A percentile compares a stretch with the other conserved stretches of the same genome.
phyloP scores from a whole-genome alignment of 2,888 invertebrate genomes.

The Cistogaster globosa region DNA sequence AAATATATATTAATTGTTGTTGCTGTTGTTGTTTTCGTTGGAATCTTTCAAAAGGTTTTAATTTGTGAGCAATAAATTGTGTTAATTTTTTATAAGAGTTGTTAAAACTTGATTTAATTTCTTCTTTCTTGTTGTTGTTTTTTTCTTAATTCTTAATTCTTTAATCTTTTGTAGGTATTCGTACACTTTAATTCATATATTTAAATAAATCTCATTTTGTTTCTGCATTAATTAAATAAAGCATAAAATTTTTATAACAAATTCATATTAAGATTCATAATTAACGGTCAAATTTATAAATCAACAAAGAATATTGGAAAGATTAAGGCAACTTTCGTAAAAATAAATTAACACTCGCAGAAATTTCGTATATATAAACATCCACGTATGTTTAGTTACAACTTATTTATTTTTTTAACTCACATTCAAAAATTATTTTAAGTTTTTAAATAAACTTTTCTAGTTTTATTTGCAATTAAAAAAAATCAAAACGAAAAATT shows the following conservation, averaged over 20 bases:
- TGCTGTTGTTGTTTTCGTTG: background rate
- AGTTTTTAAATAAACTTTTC: background rate
- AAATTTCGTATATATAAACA: conserved; percentile 9
- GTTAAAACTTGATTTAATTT: conserved; percentile 47
- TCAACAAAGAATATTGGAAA: background rate
- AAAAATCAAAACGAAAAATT: conserved; percentile 28
- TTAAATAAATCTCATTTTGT: conserved; percentile 21
- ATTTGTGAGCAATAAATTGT: conserved; percentile 20
- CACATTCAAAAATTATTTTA: background rate
- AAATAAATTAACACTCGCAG: conserved; percentile 15
- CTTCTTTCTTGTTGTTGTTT: background rate
- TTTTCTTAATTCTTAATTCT: conserved; percentile 12
- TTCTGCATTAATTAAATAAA: conserved; percentile 21
- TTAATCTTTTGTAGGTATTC: background rate
- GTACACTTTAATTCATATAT: conserved; percentile 22
- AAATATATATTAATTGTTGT: background rate
- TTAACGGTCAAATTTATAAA: conserved; percentile 42
- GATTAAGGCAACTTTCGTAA: conserved; percentile 2
- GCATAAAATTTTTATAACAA: conserved; percentile 1
- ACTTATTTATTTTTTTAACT: background rate
- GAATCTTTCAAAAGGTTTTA: conserved; percentile 11
- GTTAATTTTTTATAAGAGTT: conserved; percentile 26
- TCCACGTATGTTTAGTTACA: background rate
- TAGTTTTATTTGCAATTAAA: background rate
- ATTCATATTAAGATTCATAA: conserved; percentile 34